phyloP scores from a whole-genome alignment of 2,888 invertebrate genomes.

The Drosophila cracens region DNA sequence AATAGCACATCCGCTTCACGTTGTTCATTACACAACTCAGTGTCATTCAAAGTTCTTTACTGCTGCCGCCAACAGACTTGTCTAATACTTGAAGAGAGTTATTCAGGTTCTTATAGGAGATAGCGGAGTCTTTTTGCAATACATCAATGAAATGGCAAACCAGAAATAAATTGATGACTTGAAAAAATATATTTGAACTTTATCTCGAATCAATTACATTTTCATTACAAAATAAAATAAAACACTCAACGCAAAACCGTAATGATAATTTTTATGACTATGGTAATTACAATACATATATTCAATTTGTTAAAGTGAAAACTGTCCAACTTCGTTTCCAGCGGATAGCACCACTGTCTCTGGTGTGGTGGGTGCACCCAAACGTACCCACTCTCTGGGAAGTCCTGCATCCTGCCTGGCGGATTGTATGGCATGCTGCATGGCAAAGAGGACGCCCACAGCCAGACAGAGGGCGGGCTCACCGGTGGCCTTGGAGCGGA shows the following conservation, averaged over 20 bases:
- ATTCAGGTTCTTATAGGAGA: too few relatives aligned
- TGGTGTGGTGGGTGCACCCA: constrained; percentile 83
- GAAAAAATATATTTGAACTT: background rate
- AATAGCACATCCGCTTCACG: too few relatives aligned
- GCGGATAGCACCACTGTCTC: constrained; percentile 77
- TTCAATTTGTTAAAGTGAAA: constrained; percentile 36
- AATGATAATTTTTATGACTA: background rate
- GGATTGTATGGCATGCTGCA: constrained; percentile 89
- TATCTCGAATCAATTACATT: background rate
- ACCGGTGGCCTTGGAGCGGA: constrained; percentile 90
- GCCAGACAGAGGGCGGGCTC: constrained; percentile 88
- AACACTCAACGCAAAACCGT: background rate
- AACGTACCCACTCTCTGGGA: constrained; percentile 73
- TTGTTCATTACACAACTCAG: too few relatives aligned
- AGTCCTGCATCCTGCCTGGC: constrained; percentile 88
- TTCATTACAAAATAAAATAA: background rate
- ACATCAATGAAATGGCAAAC: too few relatives aligned
- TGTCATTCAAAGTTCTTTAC: too few relatives aligned
- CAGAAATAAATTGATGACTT: too few relatives aligned
- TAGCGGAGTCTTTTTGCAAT: too few relatives aligned
- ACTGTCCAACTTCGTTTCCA: constrained; percentile 57
- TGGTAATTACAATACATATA: background rate
- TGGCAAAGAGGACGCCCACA: constrained; percentile 87
- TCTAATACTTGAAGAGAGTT: too few relatives aligned
- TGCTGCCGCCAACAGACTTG: too few relatives aligned